Conservation (phyloP, 2,888 invertebrate genomes). For the Odontomyia ornata region DNA sequence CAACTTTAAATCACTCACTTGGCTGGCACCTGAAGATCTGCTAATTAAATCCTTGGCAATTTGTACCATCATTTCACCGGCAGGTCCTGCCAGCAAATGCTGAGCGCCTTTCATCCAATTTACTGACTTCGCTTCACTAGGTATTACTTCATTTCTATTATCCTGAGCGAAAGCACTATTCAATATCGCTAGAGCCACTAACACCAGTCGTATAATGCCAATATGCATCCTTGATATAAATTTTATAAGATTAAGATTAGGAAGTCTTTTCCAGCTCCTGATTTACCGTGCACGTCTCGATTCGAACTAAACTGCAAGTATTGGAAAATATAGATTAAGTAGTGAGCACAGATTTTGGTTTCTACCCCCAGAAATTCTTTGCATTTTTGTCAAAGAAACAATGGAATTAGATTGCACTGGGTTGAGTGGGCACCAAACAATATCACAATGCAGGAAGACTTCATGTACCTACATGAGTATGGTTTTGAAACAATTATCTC, state of each 20-base stretch:
- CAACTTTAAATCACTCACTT: conserved; percentile 64
- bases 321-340: conserved; percentile 5
- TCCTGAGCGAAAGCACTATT: not conserved
- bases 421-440: conserved; percentile 37
- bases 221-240: conserved; percentile 6
- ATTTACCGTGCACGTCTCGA: not conserved
- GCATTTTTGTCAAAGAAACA: conserved; percentile 10
- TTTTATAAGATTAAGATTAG: too few species aligned
- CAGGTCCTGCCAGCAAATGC: conserved; percentile 59
- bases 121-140: conserved; percentile 41
- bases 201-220: not conserved
- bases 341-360: not conserved
- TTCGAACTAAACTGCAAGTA: conserved; percentile 19
- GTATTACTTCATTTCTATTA: conserved; percentile 43
- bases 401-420: conserved; percentile 17
- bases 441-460: conserved; percentile 5
- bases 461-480: not conserved
- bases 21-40: conserved; percentile 75
- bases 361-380: conserved; percentile 24
- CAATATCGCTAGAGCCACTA: not conserved
- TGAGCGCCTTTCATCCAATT: conserved; percentile 59
- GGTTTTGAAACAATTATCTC: not conserved
- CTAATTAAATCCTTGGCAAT: conserved; percentile 74
- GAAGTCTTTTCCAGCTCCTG: not conserved
- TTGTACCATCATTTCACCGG: conserved; percentile 62